Evolutionary conservation across 2,797 vertebrate species (phyloP), one percentile per base, ranked within the genome.

Genomic region (Pseudopleuronectes americanus): DNA sequence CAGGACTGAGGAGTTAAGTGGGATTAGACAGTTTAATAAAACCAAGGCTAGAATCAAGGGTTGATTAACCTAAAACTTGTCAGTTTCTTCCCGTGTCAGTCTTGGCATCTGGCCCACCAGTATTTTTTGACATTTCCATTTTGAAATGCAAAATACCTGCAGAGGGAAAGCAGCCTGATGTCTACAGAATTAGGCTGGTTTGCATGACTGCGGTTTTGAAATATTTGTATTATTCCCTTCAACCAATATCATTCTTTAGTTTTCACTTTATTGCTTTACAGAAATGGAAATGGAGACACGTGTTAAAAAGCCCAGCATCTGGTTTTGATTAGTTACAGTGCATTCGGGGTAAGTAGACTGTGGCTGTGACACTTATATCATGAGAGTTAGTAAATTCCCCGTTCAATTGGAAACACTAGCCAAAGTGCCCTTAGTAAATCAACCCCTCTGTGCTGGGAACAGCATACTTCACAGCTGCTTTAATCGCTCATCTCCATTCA

Each of bases 21-120:
- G 56, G 26, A 60, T 57, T 28, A 77, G 76, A 68, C 24, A 9
- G 60, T 21, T 81, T 66, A 57, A 79, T 72, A 53, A 62, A 64
- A 57, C 17, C 47, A 21, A 38, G 48, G 14, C 17, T 47, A 49
- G 33, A 53, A 48, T 64, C 13, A 2, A 61, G 19, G 22, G 23
- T 36, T 71, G 49, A 72, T 61, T 59, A 45, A 65, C 23, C 57
- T 33, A 43, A 33, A 33, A 26, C 21, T 26, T 6, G 21, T 47
- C 23, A 59, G 65, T 69, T 62, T 21, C 8, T 19, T 48, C 47
- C 8, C 47, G 13, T 4, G 9, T 48, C 47, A n/a, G 16, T 38
- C 68, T 24, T 4, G 31, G 26, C 24, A 66, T 4, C 33, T 33
- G 21, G 1, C 14, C 56, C 36, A 31, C 1, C n/a, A 28, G 41